Percentiles rank a stretch among this genome's conserved stretches.
These are phyloP conservation scores for Leptopilina clavipes DNA, from an alignment of 1,140 invertebrate genomes.

Conservation along the genomic window DNA sequence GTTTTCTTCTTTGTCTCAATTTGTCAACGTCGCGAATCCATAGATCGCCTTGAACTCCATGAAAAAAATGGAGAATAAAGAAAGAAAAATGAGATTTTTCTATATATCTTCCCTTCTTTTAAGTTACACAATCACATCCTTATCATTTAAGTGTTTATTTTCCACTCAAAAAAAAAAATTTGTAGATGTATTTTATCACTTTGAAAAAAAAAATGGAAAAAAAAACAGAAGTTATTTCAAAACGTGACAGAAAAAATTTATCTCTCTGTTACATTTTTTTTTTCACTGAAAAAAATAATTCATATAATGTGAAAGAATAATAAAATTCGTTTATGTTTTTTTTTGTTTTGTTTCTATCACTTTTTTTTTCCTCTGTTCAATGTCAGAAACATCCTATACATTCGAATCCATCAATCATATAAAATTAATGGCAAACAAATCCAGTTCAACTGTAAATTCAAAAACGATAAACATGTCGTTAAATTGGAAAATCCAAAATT, in stretches of 20 bases:
- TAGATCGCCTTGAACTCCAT: conserved; percentile 2
- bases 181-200: too few relatives aligned
- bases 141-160: conserved; percentile 12
- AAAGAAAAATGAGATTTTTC: neutral
- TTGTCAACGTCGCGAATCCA: conserved; percentile 13
- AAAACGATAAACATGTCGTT: neutral
- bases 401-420: conserved; percentile 13
- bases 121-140: conserved; percentile 15
- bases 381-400: neutral
- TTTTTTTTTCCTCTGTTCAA: neutral
- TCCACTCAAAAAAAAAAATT: neutral
- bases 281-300: neutral
- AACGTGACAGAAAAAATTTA: neutral
- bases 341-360: neutral
- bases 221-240: neutral
- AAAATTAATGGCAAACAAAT: conserved; percentile 10
- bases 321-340: neutral
- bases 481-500: neutral
- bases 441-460: neutral
- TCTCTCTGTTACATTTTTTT: neutral
- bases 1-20: conserved; percentile 8
- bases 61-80: neutral
- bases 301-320: neutral
- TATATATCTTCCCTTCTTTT: neutral
- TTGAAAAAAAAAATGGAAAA: too few relatives aligned